Evolutionary conservation across 2,113 vertebrate species (phyloP), one percentile per base, ranked within the genome.

Genomic region (Otocyon megalotis): DNA sequence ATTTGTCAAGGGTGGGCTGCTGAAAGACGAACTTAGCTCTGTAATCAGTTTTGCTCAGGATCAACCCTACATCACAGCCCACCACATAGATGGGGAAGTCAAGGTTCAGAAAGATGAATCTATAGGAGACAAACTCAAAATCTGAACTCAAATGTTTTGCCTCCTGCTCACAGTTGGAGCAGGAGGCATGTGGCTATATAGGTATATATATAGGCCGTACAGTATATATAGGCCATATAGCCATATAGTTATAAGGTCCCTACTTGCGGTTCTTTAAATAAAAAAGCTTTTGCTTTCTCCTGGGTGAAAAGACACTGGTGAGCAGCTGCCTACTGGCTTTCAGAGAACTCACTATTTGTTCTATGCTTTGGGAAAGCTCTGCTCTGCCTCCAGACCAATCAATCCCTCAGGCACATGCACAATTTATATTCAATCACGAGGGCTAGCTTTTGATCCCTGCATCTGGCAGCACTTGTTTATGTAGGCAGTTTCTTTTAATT

Each of bases 401-500:
- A 26, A 30, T 88, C 26, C 32, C 30, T 80, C 26, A 76, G 90
- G 53, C 48, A 58, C 5, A 43, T 6, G 16, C 5, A 43, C 28
- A 80, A 26, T 74, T 69, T 32, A 69, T n/a, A 4, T 71, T 26
- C 88, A 87, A 50, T 15, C 14, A 30, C 28, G 50, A 35, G 11
- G 26, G 53, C 48, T 88, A 69, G 69, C 62, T 62, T 82, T 92
- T 67, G 69, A 13, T 88, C n/a, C n/a, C 92, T 43, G 81, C 15
- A 65, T 72, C n/a, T 67, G 74, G 58, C 63, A 81, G n/a, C 9
- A 56, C 26, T 24, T 88, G 83, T 80, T 90, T 92, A 48, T 8
- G 1, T 24, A 56, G 43, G 95, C 94, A 93, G 81, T 58, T 96
- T 96, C 56, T 91, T 74, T 95, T 56, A 87, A 92, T 81, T 24